Evolutionary conservation across 2,888 invertebrate species (phyloP), one percentile per base, ranked within the genome.

Genomic region (Terebella lapidaria): DNA sequence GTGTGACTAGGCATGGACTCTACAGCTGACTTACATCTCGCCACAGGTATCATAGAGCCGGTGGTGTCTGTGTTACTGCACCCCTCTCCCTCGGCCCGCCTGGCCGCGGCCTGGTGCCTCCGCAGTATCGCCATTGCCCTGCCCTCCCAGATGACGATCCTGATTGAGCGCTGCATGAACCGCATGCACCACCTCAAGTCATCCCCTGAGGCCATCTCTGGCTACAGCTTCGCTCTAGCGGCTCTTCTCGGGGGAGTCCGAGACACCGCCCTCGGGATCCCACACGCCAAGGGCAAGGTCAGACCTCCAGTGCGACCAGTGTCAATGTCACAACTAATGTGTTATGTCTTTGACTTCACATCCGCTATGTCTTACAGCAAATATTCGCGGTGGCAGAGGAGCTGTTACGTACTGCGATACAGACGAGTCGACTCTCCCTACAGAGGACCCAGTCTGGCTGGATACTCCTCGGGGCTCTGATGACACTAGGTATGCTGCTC

Each of bases 351-450:
- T 18, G n/a, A n/a, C n/a, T n/a, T n/a, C n/a, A n/a, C n/a, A n/a
- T n/a, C n/a, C n/a, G n/a, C n/a, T n/a, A n/a, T 18, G 5, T 57
- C 42, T 67, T 69, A 22, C 71, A 86, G 85, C 84, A 87, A 63
- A 92, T 97, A 42, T 97, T 99, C 81, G 93, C 92, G 77, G 91
- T 94, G 3, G 99, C 96, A 0, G 97, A 99, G 83, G 97, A 99
- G 77, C 82, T 99, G 69, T 82, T 99, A 53, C 85, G 96, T 65
- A 94, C 95, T 64, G 97, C 99, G 0, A 93, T 92, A 72, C 96
- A 97, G 83, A 97, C 94, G 81, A 94, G 94, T 79, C 86, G 96
- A 56, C 85, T 99, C 59, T 95, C 96, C 0, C 85, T 95, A 64
- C 93, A 94, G 70, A 86, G 96, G 74, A 95, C 96, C 1, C 94